Evolutionary conservation across 2,888 invertebrate genomes (phyloP).

Genomic region (Portevinia maculata): DNA sequence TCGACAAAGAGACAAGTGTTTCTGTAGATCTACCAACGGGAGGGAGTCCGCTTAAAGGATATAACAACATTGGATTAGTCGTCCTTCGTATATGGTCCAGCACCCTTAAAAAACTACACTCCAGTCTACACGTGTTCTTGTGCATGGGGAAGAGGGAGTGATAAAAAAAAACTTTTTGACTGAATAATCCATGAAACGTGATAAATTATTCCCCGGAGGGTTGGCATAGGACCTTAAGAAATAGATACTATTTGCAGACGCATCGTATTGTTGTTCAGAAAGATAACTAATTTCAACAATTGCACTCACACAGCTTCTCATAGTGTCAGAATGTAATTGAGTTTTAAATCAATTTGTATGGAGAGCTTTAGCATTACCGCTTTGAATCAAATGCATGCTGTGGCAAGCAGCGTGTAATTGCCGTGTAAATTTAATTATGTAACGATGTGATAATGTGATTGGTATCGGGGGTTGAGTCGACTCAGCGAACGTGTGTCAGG

Average conservation of each 20-base stretch:
- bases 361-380: slow-evolving; percentile 47
- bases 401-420: slow-evolving; percentile 79
- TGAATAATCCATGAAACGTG: slow-evolving; percentile 81
- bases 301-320: slow-evolving; percentile 27
- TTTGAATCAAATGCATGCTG: slow-evolving; percentile 42
- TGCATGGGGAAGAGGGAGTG: slow-evolving; percentile 38
- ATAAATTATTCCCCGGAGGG: slow-evolving; percentile 82
- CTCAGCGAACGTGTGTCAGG: slow-evolving; percentile 54
- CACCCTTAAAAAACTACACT: slow-evolving; percentile 71
- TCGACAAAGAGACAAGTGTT: slow-evolving; percentile 74
- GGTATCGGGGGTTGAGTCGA: slow-evolving; percentile 36
- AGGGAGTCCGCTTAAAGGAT: slow-evolving; percentile 44
- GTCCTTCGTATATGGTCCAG: slow-evolving; percentile 46
- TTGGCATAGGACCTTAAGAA: slow-evolving; percentile 75
- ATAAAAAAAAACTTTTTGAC: slow-evolving; percentile 79
- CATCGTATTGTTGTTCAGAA: slow-evolving; percentile 51
- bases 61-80: slow-evolving; percentile 60
- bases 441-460: slow-evolving; percentile 73
- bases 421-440: slow-evolving; percentile 83
- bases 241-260: slow-evolving; percentile 63
- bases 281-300: slow-evolving; percentile 56
- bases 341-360: slow-evolving; percentile 83
- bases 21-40: slow-evolving; percentile 5
- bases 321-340: slow-evolving; percentile 79
- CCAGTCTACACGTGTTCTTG: slow-evolving; percentile 75